phyloP scores from a whole-genome alignment of 2,113 vertebrate genomes.

The Phrynosoma platyrhinos region DNA sequence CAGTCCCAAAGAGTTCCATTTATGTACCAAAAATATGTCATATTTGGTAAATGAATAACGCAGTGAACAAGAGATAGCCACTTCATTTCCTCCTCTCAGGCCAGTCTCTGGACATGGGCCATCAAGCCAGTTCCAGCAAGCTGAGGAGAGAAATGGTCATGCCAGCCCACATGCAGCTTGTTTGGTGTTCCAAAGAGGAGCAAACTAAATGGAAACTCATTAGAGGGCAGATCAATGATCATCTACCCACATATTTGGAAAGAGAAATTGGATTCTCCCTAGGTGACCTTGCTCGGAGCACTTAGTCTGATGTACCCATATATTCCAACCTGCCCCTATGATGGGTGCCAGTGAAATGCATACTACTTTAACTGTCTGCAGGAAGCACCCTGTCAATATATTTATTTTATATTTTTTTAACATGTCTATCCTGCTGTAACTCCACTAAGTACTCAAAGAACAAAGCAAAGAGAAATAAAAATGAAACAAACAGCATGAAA shows the following conservation, averaged over 20 bases:
- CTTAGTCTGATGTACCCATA: neutral
- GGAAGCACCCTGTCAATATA: neutral
- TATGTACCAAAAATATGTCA: neutral
- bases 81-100: neutral
- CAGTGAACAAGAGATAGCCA: neutral
- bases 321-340: too few species aligned
- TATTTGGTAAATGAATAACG: neutral
- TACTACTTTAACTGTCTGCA: neutral
- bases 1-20: neutral
- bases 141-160: neutral
- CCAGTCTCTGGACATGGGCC: neutral
- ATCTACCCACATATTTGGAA: neutral
- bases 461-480: neutral
- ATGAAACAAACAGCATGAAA: neutral
- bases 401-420: neutral
- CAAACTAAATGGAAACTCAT: slow-evolving; percentile 23
- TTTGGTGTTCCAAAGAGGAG: neutral
- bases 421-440: neutral
- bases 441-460: neutral
- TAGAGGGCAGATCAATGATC: slow-evolving; percentile 16
- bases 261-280: slow-evolving; percentile 24
- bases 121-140: neutral
- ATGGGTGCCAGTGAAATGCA: too few species aligned
- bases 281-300: slow-evolving; percentile 21
- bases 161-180: neutral